Conservation (phyloP, 2,113 vertebrate species). For the Geothlypis trichas region DNA sequence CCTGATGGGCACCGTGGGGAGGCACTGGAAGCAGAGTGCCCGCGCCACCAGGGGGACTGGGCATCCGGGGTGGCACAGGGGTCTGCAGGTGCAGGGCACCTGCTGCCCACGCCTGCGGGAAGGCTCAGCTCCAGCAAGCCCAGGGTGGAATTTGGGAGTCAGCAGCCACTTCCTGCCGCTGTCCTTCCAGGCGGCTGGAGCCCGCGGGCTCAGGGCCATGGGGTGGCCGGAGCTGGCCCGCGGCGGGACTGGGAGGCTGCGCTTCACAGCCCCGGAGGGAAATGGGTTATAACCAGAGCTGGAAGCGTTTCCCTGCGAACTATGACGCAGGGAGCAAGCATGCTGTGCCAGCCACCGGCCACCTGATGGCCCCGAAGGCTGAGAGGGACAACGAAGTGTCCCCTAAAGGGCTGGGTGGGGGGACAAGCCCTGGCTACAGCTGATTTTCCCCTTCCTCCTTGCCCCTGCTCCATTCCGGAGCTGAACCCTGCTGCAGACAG, state of each 20-base stretch:
- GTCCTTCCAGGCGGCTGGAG: neutral
- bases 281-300: slow-evolving; percentile 23
- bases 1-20: neutral
- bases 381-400: slow-evolving; percentile 21
- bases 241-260: neutral
- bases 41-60: fast-evolving
- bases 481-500: neutral
- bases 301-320: slow-evolving; percentile 17
- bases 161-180: neutral
- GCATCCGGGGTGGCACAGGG: neutral
- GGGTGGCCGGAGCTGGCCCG: neutral
- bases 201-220: neutral
- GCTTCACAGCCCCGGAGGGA: neutral
- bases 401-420: neutral
- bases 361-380: slow-evolving; percentile 62
- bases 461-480: neutral
- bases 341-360: slow-evolving; percentile 56
- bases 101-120: neutral
- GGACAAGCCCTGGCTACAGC: neutral
- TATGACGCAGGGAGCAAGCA: neutral
- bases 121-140: neutral
- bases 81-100: neutral
- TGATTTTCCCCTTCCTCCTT: neutral
- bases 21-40: neutral
- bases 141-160: neutral